These are phyloP conservation scores for Calliphora vomitoria DNA, from an alignment of 2,888 invertebrate genomes.

Conservation along the genomic window DNA sequence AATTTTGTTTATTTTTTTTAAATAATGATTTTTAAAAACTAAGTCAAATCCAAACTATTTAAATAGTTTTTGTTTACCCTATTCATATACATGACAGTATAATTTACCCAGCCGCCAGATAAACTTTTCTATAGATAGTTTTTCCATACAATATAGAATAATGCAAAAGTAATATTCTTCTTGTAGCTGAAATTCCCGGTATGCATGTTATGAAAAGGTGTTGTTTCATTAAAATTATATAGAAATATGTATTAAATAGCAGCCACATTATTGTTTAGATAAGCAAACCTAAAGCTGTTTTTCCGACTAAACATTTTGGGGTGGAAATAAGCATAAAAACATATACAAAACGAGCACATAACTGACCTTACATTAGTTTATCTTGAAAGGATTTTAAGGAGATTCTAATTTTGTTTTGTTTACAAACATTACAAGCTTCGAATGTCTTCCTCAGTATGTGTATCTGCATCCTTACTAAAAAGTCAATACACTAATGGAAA, in stretches of 20 bases:
- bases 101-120: neutral
- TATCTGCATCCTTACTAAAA: neutral
- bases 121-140: neutral
- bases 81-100: neutral
- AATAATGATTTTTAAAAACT: too few species aligned
- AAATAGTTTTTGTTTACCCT: neutral
- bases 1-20: neutral
- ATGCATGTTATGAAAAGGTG: constrained; percentile 16
- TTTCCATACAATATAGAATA: neutral
- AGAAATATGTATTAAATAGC: constrained; percentile 30
- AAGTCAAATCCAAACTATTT: too few species aligned
- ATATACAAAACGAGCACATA: neutral
- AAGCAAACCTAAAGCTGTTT: constrained; percentile 31
- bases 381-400: neutral
- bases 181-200: neutral
- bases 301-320: neutral
- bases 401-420: neutral
- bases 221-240: constrained; percentile 40
- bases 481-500: neutral
- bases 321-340: neutral
- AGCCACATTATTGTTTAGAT: constrained; percentile 30
- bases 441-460: neutral
- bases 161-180: neutral
- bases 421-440: neutral
- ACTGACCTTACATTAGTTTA: constrained; percentile 34